Evolutionary conservation across 2,113 vertebrate species (phyloP).

Genomic region (Nannobrachium achirus): DNA sequence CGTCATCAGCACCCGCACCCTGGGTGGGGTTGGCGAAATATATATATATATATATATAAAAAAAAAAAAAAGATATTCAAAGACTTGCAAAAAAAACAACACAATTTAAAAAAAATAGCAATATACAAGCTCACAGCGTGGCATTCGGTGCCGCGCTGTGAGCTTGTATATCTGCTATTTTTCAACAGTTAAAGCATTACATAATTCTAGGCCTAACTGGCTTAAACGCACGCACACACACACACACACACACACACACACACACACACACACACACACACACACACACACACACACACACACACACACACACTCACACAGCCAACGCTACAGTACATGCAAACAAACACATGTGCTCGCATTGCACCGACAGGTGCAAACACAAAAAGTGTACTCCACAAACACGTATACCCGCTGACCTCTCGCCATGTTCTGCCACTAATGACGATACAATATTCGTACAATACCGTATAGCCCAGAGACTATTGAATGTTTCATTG

Average conservation of each 20-base stretch:
- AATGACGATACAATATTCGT: slow-evolving; percentile 71
- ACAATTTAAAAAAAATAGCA: too few relatives aligned
- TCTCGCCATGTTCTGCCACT: slow-evolving; percentile 61
- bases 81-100: too few relatives aligned
- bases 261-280: slow-evolving; percentile 1
- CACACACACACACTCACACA: slow-evolving; percentile 11
- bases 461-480: background rate
- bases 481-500: slow-evolving; percentile 68
- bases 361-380: background rate
- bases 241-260: slow-evolving; percentile 1
- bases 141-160: too few relatives aligned
- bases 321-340: background rate
- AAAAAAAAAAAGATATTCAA: too few relatives aligned
- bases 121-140: too few relatives aligned
- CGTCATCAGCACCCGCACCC: too few relatives aligned
- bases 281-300: slow-evolving; percentile 1
- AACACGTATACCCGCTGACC: slow-evolving; percentile 36
- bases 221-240: background rate
- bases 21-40: too few relatives aligned
- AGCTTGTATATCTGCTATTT: too few relatives aligned
- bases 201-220: too few relatives aligned
- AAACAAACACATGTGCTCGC: background rate
- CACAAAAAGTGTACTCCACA: slow-evolving; percentile 17
- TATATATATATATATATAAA: too few relatives aligned
- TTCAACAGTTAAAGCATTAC: too few relatives aligned